Percentiles rank a stretch among this genome's conserved stretches.
Conservation (phyloP, 2,113 vertebrate genomes). For the Rhynchomys soricoides region DNA sequence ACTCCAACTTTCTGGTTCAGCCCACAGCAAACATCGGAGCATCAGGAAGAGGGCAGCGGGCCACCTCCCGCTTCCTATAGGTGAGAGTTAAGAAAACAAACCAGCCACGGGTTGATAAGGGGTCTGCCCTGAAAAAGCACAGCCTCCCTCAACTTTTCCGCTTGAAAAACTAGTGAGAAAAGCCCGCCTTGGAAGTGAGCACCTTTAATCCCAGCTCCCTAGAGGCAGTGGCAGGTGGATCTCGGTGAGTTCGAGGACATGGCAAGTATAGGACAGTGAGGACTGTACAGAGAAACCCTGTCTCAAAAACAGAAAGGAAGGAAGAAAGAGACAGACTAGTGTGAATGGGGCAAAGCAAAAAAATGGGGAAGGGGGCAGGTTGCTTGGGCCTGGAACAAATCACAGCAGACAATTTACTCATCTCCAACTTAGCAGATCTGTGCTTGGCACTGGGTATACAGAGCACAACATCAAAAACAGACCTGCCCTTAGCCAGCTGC, state of each 20-base stretch:
- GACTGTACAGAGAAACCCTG: background rate
- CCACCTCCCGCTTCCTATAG: background rate
- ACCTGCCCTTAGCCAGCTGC: background rate
- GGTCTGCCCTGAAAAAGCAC: background rate
- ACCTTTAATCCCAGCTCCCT: background rate
- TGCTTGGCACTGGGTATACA: background rate
- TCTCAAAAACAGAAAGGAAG: background rate
- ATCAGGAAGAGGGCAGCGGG: background rate
- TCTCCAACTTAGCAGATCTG: background rate
- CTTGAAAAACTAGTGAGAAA: conserved; percentile 14
- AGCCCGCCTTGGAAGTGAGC: rapidly evolving
- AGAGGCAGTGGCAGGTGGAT: background rate
- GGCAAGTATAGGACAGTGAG: too few species aligned
- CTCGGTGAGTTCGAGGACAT: background rate
- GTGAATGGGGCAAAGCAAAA: background rate
- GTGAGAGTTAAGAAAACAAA: conserved; percentile 60
- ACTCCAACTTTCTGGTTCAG: background rate
- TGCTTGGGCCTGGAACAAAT: background rate
- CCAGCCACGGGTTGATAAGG: background rate
- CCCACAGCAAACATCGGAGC: background rate
- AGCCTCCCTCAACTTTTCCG: conserved; percentile 15
- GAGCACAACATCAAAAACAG: conserved; percentile 20
- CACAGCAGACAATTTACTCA: background rate
- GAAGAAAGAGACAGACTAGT: background rate
- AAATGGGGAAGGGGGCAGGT: background rate